Conservation (phyloP, 2,797 vertebrate genomes). For the Mionectes olivaceus region DNA sequence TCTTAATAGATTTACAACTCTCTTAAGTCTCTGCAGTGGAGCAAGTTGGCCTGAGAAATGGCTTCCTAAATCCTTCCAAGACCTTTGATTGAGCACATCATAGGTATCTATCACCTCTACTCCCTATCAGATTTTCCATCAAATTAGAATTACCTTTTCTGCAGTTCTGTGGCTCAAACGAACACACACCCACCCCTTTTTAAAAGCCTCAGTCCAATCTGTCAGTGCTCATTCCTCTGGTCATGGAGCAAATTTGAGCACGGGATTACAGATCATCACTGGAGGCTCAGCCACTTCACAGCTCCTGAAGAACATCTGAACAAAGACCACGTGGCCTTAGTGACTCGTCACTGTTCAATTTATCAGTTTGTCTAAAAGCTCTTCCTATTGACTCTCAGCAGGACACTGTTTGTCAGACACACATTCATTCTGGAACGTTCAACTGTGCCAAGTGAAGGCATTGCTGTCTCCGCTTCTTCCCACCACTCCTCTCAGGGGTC, state of each 20-base stretch:
- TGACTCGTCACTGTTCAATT: conserved; percentile 14
- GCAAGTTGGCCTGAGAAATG: conserved; percentile 7
- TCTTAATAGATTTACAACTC: conserved; percentile 8
- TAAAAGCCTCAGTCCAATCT: neutral
- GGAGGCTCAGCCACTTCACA: neutral
- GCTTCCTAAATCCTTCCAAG: conserved; percentile 32
- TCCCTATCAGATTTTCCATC: neutral
- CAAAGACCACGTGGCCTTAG: neutral
- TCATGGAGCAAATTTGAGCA: neutral
- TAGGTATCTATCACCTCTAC: neutral
- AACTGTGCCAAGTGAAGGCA: conserved; percentile 29
- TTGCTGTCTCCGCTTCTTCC: neutral
- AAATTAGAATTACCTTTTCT: neutral
- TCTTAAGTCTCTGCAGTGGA: neutral
- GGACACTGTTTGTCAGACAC: conserved; percentile 28
- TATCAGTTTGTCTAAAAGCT: conserved; percentile 44
- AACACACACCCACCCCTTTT: neutral
- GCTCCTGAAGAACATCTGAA: conserved; percentile 34
- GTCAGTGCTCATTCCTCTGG: neutral
- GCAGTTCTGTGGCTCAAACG: neutral
- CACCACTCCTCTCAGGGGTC: conserved; percentile 44
- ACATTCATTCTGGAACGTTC: neutral
- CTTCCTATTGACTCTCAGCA: conserved; percentile 20
- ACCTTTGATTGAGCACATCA: neutral
- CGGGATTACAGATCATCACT: neutral